Evolutionary conservation across 2,888 invertebrate species (phyloP).

Genomic region (Drosophila buzzatii): DNA sequence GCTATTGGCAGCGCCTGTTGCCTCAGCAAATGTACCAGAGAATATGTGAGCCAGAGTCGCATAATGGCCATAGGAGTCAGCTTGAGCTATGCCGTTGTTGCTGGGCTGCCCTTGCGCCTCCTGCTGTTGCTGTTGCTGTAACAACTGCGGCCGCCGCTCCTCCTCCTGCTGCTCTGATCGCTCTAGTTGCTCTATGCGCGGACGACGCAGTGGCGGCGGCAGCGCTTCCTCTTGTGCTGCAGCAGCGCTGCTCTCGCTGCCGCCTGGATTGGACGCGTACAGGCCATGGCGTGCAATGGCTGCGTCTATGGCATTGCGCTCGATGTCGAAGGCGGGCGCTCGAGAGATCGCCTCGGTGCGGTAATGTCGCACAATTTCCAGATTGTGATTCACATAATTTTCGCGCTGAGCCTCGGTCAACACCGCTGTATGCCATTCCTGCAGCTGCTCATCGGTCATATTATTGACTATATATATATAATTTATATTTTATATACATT

Average conservation of each 20-base stretch:
- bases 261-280: conserved; percentile 17
- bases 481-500: conserved; percentile 1
- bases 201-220: conserved; percentile 54
- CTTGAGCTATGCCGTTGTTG: background rate
- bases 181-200: conserved; percentile 40
- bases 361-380: conserved; percentile 59
- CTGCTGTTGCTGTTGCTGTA: too few relatives aligned
- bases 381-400: conserved; percentile 55
- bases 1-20: conserved; percentile 2
- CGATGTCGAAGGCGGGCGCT: conserved; percentile 44
- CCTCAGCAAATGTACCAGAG: conserved; percentile 28
- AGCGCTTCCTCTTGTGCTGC: conserved; percentile 31
- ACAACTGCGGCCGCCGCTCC: background rate
- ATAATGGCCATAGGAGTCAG: conserved; percentile 33
- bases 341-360: conserved; percentile 51
- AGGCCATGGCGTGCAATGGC: conserved; percentile 57
- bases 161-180: background rate
- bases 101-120: too few relatives aligned
- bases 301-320: conserved; percentile 58
- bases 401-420: conserved; percentile 54
- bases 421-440: conserved; percentile 42
- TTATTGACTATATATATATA: conserved; percentile 41
- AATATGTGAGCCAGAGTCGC: conserved; percentile 45
- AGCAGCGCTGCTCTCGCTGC: conserved; percentile 5
- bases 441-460: conserved; percentile 55